Evolutionary conservation across 2,113 vertebrate genomes (phyloP).

Genomic region (Rhinogobius similis): DNA sequence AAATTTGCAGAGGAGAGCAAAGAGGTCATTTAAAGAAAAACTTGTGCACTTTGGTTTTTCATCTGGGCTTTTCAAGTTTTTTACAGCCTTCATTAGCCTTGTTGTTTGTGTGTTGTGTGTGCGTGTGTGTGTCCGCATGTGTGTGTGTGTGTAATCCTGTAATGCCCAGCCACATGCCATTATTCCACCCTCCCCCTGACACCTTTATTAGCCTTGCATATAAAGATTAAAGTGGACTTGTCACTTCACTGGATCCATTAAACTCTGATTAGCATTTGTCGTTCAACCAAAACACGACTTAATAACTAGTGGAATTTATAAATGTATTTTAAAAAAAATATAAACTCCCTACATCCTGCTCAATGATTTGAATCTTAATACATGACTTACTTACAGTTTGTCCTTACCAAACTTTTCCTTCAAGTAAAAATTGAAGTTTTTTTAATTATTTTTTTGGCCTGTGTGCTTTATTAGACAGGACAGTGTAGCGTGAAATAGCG

Average conservation of each 20-base stretch:
- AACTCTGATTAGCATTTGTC: not conserved
- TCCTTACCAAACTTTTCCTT: conserved; percentile 38
- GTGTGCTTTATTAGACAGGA: no score
- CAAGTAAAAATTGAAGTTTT: not conserved
- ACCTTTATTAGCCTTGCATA: conserved; percentile 60
- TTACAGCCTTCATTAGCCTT: conserved; percentile 44
- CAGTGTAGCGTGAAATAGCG: not conserved
- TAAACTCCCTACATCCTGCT: not conserved
- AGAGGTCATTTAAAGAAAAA: conserved; percentile 35
- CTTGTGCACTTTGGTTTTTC: conserved; percentile 45
- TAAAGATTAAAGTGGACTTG: conserved; percentile 44
- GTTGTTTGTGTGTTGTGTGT: conserved; percentile 37
- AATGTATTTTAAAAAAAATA: not conserved
- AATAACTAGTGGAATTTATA: not conserved
- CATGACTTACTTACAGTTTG: conserved; percentile 25
- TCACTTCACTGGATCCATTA: conserved; percentile 16
- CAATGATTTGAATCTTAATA: not conserved
- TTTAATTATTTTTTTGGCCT: no score
- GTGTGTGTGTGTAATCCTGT: conserved; percentile 59
- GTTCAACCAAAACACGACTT: conserved; percentile 15
- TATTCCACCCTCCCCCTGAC: conserved; percentile 57
- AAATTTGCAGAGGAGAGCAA: conserved; percentile 31
- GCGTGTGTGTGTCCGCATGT: not conserved
- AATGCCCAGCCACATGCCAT: conserved; percentile 57
- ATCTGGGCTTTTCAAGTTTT: conserved; percentile 30